Conservation (phyloP, 1,140 invertebrate species). For the Cydia fagiglandana region DNA sequence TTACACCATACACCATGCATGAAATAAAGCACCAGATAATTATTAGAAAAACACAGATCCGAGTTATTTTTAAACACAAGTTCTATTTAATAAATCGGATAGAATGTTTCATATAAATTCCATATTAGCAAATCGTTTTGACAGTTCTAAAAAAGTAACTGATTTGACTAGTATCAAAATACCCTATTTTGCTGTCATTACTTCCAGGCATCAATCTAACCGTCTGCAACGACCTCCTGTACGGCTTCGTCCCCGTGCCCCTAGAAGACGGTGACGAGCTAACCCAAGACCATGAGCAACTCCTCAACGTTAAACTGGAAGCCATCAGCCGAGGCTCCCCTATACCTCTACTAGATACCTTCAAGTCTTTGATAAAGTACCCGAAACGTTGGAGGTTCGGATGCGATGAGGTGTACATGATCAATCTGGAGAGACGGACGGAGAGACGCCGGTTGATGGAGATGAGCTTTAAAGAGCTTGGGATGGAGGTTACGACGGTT, state of each 20-base stretch:
- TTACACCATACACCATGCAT: too few relatives aligned
- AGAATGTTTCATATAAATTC: too few relatives aligned
- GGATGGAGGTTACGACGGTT: conserved; percentile 86
- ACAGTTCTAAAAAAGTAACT: too few relatives aligned
- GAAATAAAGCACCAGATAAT: too few relatives aligned
- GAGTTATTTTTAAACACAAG: too few relatives aligned
- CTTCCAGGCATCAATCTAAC: conserved; percentile 84
- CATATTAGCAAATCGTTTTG: too few relatives aligned
- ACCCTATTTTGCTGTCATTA: neutral
- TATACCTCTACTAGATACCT: conserved; percentile 61
- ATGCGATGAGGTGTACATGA: conserved; percentile 92
- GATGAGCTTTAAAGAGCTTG: conserved; percentile 87
- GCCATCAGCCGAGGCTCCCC: conserved; percentile 57
- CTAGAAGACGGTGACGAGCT: conserved; percentile 85
- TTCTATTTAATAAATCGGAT: too few relatives aligned
- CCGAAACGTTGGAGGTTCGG: conserved; percentile 81
- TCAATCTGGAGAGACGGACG: conserved; percentile 91
- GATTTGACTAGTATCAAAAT: too few relatives aligned
- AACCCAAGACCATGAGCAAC: conserved; percentile 84
- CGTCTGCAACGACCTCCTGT: conserved; percentile 90
- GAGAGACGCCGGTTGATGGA: conserved; percentile 90
- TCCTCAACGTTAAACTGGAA: conserved; percentile 87
- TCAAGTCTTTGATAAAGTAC: conserved; percentile 76
- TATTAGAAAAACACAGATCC: too few relatives aligned
- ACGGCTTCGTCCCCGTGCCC: conserved; percentile 91